A percentile compares a stretch with the other conserved stretches of the same genome.
phyloP scores from a whole-genome alignment of 2,113 vertebrate species.

The Sylvietta virens region DNA sequence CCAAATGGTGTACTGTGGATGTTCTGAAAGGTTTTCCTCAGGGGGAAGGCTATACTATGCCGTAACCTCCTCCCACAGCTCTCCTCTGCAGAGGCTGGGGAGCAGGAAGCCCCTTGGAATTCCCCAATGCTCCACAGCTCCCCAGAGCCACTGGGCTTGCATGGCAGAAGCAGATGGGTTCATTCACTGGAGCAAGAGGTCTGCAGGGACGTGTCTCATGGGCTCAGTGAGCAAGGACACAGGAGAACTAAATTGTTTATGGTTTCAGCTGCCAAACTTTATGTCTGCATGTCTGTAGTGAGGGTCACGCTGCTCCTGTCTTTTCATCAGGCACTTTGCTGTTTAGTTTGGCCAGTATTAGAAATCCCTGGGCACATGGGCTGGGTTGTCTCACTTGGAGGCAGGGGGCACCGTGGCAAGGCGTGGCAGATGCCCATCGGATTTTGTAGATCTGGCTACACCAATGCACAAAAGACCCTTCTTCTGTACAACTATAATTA shows the following conservation, averaged over 20 bases:
- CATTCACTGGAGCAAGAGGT: not conserved
- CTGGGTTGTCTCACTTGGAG: not conserved
- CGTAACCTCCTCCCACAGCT: not conserved
- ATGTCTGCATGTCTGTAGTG: not conserved
- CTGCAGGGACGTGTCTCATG: fast-evolving
- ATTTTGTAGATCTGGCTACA: not conserved
- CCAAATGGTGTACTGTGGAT: not conserved
- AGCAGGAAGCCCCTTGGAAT: not conserved
- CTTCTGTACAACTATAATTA: not conserved
- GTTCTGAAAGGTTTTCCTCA: not conserved
- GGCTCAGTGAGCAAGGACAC: not conserved
- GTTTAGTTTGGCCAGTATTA: not conserved
- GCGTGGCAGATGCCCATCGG: not conserved
- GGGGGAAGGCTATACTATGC: not conserved
- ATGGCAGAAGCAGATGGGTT: not conserved
- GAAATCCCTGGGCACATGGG: not conserved
- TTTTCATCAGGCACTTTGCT: not conserved
- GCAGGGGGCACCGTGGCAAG: not conserved
- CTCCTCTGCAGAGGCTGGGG: not conserved
- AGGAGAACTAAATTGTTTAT: not conserved
- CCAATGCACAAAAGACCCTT: not conserved
- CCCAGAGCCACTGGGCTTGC: not conserved
- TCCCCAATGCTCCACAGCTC: not conserved
- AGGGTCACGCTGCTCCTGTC: not conserved
- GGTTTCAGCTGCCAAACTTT: not conserved